These are phyloP conservation scores for Emys orbicularis DNA, from an alignment of 2,797 vertebrate species.

Conservation along the genomic window DNA sequence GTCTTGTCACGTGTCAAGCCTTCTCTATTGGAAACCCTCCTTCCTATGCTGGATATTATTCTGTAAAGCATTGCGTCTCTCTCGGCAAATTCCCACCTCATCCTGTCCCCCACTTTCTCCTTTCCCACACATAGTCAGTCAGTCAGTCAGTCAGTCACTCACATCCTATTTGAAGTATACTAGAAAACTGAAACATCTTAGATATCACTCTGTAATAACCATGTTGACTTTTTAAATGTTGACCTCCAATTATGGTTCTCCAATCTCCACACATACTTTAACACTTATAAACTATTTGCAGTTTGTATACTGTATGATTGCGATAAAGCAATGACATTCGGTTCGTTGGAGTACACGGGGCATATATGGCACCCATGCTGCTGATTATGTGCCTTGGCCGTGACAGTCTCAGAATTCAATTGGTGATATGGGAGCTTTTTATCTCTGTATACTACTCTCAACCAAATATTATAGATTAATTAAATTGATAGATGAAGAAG, in stretches of 20 bases:
- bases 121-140: background rate
- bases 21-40: background rate
- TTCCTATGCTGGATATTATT: background rate
- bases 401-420: conserved; percentile 41
- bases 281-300: conserved; percentile 12
- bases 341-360: background rate
- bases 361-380: background rate
- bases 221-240: background rate
- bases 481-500: conserved; percentile 12
- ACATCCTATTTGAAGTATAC: background rate
- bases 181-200: background rate
- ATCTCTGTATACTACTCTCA: background rate
- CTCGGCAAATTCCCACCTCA: background rate
- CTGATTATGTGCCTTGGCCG: conserved; percentile 3
- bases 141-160: background rate
- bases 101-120: background rate
- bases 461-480: conserved; percentile 37
- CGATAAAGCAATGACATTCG: background rate
- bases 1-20: background rate
- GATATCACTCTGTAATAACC: background rate
- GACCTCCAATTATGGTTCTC: background rate
- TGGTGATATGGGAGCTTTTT: background rate
- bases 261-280: background rate
- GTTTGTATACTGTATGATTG: background rate
- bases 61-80: background rate